phyloP scores from a whole-genome alignment of 2,113 vertebrate genomes.

The Dolichallabes microphthalmus region DNA sequence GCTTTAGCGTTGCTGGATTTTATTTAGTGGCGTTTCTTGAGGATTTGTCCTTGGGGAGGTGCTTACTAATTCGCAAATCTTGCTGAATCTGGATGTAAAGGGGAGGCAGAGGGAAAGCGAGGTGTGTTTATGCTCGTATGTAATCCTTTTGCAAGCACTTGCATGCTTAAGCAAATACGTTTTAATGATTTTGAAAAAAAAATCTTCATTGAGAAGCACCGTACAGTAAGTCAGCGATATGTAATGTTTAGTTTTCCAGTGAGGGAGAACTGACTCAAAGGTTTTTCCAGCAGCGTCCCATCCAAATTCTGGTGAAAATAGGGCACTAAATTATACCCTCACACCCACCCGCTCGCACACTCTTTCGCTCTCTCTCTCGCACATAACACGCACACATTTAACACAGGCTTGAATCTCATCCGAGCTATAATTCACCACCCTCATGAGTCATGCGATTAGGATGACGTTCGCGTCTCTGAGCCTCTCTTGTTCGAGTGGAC shows the following conservation, averaged over 20 bases:
- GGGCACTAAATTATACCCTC: constrained; percentile 25
- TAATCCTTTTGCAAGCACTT: constrained; percentile 26
- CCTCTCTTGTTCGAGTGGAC: constrained; percentile 45
- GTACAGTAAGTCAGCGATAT: constrained; percentile 37
- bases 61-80: constrained; percentile 15
- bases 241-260: constrained; percentile 23
- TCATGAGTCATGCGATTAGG: not conserved
- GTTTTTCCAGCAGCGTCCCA: constrained; percentile 18
- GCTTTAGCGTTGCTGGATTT: constrained; percentile 26
- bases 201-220: constrained; percentile 15
- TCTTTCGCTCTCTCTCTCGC: not conserved
- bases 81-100: constrained; percentile 8
- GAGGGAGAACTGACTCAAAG: constrained; percentile 38
- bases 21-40: constrained; percentile 17
- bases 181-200: constrained; percentile 22
- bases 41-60: constrained; percentile 7
- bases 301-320: constrained; percentile 49
- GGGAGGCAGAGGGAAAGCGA: not conserved
- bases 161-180: constrained; percentile 11
- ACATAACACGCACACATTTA: not conserved
- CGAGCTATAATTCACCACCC: constrained; percentile 27
- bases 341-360: not conserved
- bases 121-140: constrained; percentile 25
- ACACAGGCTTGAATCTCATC: constrained; percentile 11
- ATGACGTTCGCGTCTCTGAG: constrained; percentile 43